Evolutionary conservation across 2,797 vertebrate genomes (phyloP).

Genomic region (Trematocara caparti): DNA sequence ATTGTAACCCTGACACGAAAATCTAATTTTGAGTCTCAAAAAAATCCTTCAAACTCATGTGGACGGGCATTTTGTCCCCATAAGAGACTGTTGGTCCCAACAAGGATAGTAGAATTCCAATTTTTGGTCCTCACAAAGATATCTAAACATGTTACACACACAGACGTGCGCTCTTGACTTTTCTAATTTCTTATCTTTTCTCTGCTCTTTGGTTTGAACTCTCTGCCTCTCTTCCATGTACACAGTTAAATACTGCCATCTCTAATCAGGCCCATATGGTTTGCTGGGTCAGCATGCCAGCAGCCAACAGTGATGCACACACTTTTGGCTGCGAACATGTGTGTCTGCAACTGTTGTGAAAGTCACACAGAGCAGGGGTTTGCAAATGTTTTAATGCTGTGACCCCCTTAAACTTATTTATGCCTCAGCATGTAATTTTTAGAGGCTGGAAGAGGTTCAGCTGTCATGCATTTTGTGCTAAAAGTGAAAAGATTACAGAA

Average conservation of each 20-base stretch:
- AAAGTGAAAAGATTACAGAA: neutral
- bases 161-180: neutral
- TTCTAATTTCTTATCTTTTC: neutral
- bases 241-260: conserved; percentile 33
- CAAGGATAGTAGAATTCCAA: no score
- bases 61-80: no score
- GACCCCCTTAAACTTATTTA: neutral
- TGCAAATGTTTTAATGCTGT: neutral
- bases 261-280: conserved; percentile 65
- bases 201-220: neutral
- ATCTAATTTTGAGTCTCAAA: neutral
- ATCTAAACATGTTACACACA: neutral
- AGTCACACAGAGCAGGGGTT: neutral
- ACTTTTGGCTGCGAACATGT: neutral
- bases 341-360: conserved; percentile 2
- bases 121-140: no score
- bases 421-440: neutral
- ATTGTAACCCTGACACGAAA: neutral
- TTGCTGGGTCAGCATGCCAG: conserved; percentile 28
- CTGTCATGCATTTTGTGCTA: neutral
- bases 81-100: no score
- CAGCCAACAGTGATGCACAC: neutral
- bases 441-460: neutral
- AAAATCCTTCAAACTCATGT: neutral
- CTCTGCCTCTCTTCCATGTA: conserved; percentile 7